These are phyloP conservation scores for Chionomys nivalis DNA, from an alignment of 2,113 vertebrate species.

Conservation along the genomic window DNA sequence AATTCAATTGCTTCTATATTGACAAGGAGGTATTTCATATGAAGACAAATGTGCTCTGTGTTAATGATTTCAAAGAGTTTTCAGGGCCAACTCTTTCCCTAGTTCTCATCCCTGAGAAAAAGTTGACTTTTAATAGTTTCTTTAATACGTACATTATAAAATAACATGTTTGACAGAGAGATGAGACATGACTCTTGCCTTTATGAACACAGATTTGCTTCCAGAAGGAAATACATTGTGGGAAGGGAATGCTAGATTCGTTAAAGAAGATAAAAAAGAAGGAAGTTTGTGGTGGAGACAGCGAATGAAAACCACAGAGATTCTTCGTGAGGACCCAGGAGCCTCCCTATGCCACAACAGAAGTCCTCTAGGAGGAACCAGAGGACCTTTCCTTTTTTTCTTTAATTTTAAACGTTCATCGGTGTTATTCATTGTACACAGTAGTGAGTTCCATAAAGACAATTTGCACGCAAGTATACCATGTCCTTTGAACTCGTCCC, in stretches of 20 bases:
- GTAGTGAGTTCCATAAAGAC: background rate
- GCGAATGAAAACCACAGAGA: background rate
- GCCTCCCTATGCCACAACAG: background rate
- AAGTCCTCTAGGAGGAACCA: background rate
- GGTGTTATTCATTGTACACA: background rate
- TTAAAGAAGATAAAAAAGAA: background rate
- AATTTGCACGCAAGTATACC: background rate
- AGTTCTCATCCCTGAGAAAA: background rate
- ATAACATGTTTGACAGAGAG: background rate
- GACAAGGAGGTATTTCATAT: background rate
- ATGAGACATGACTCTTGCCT: background rate
- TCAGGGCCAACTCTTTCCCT: background rate
- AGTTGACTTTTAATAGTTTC: background rate
- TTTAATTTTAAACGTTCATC: background rate
- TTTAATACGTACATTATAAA: slow-evolving; percentile 13
- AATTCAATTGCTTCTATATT: background rate
- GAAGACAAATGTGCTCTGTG: slow-evolving; percentile 27
- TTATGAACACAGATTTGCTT: background rate
- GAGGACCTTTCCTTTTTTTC: background rate
- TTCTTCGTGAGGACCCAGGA: background rate
- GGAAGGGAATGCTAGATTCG: background rate
- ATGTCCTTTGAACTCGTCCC: background rate
- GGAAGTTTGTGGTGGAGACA: background rate
- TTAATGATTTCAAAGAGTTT: background rate
- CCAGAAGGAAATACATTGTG: background rate